Evolutionary conservation across 2,113 vertebrate species (phyloP), one percentile per base, ranked within the genome.

Genomic region (Bos javanicus): DNA sequence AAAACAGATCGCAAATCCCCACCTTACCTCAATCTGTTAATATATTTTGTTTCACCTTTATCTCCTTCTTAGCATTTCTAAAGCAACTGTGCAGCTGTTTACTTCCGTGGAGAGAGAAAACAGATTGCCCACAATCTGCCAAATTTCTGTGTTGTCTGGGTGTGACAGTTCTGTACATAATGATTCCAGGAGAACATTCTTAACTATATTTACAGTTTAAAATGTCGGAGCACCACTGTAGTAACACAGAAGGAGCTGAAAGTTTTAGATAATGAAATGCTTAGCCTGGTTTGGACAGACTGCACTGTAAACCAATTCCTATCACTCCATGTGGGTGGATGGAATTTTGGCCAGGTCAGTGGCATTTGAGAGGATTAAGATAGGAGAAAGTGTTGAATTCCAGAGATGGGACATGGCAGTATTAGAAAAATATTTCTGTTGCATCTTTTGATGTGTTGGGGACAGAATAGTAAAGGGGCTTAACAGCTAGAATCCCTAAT

Each of bases 341-440:
- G 86, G 81, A 57, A 78, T 91, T 95, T 87, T 67, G 82, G 56
- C 82, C 15, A 1, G 60, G 74, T 87, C 62, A 8, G 6, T 89
- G 56, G 82, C 71, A 95, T 94, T 97, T 92, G 76, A 52, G 26
- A 64, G 88, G 97, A 94, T 97, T 97, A 94, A 83, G 60, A 95
- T 91, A 91, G 60, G 78, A 89, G 88, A 95, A 91, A 89, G 91
- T 92, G 67, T 94, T 91, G 91, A 74, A 95, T 96, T 95, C 94
- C 93, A 93, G 86, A 92, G 67, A 50, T 59, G 50, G 36, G 28
- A 74, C 93, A 48, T 91, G 78, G 64, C 60, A 87, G 26, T 43
- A 96, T 59, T 93, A 71, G 82, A 95, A 85, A 97, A 97, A 71
- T 93, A 94, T 93, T 94, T 89, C 25, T 88, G 56, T 71, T 86